Evolutionary conservation across 2,113 vertebrate genomes (phyloP).

Genomic region (Asarcornis scutulata): DNA sequence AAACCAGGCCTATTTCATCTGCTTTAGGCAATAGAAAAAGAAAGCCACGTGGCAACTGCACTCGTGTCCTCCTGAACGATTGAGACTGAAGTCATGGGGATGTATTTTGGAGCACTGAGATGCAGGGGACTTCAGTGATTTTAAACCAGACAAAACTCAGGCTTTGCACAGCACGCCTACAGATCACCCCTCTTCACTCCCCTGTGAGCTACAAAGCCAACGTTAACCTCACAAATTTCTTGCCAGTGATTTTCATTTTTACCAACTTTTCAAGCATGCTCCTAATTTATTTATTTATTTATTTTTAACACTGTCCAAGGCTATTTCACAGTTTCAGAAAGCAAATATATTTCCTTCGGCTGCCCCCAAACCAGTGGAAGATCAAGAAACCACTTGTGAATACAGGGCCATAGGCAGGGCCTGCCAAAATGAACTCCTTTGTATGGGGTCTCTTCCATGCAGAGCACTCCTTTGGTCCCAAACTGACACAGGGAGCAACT

Average conservation of each 20-base stretch:
- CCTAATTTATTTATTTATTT: no score
- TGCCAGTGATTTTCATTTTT: neutral
- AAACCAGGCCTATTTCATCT: neutral
- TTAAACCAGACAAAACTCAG: neutral
- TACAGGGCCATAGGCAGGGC: fast-evolving
- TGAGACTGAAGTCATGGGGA: neutral
- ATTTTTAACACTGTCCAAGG: neutral
- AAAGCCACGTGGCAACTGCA: slow-evolving; percentile 8
- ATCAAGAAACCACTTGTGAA: neutral
- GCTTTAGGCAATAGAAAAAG: neutral
- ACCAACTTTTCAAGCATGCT: neutral
- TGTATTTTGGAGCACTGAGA: neutral
- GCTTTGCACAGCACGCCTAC: neutral
- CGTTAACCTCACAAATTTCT: neutral
- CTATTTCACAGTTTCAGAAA: neutral
- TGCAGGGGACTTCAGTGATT: neutral
- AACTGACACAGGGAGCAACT: neutral
- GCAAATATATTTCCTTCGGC: neutral
- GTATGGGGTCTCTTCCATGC: neutral
- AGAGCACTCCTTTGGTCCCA: neutral
- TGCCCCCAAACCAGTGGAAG: neutral
- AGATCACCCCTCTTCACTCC: neutral
- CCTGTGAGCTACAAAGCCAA: neutral
- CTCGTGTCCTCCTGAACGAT: neutral
- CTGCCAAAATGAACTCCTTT: neutral